Evolutionary conservation across 2,888 invertebrate genomes (phyloP).

Genomic region (Xestia xanthographa): DNA sequence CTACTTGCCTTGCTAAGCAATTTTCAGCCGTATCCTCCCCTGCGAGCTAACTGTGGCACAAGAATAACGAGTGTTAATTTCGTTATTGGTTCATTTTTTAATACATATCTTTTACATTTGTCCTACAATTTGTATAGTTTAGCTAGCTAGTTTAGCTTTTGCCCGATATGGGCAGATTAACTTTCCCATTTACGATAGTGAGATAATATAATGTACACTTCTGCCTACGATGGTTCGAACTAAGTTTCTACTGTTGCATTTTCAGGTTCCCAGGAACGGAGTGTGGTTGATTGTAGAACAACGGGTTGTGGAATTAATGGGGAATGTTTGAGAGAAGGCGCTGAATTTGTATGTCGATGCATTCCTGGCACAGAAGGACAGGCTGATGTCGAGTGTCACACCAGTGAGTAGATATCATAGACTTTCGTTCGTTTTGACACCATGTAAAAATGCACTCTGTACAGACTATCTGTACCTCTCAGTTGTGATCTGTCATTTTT

Average conservation of each 20-base stretch:
- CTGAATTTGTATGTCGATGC: slow-evolving; percentile 95
- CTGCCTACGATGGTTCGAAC: background rate
- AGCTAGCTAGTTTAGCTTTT: no score
- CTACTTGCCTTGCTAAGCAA: background rate
- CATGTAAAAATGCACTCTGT: slow-evolving; percentile 88
- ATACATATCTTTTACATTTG: background rate
- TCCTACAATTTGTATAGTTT: background rate
- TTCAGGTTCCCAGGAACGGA: slow-evolving; percentile 91
- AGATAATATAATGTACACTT: background rate
- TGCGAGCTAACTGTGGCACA: background rate
- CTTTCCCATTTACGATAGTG: background rate
- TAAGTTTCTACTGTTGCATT: slow-evolving; percentile 25
- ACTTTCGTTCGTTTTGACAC: slow-evolving; percentile 74
- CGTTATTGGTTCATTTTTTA: background rate
- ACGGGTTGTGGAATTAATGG: slow-evolving; percentile 96
- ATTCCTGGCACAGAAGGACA: slow-evolving; percentile 94
- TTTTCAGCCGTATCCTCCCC: background rate
- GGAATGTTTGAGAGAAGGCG: slow-evolving; percentile 96
- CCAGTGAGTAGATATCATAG: slow-evolving; percentile 83
- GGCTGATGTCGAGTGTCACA: slow-evolving; percentile 93
- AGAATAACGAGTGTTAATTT: background rate
- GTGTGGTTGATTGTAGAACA: slow-evolving; percentile 94
- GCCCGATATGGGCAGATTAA: background rate
- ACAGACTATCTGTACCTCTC: slow-evolving; percentile 56
- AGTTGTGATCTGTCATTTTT: slow-evolving; percentile 45